Evolutionary conservation across 2,888 invertebrate species (phyloP), one percentile per base, ranked within the genome.

Genomic region (Rhamphomyia laevipes): DNA sequence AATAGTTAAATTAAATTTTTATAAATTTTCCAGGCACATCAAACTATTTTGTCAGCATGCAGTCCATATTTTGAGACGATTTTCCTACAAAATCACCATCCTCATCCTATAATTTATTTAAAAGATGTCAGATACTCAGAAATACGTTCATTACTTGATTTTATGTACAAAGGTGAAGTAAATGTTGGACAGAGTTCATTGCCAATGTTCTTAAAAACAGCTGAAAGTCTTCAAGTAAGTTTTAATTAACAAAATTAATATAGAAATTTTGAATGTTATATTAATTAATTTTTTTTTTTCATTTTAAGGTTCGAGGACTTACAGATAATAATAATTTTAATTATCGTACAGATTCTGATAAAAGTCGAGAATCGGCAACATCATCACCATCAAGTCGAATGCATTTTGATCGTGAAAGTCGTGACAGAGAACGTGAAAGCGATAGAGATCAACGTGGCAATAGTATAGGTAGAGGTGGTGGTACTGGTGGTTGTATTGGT

Each of bases 31-130:
- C 74, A 84, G 80, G 92, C 92, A 66, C 92, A 92, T 75, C 90
- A 91, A 75, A 89, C 89, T 60, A 89, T 92, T 73, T 77, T 92
- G 61, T 91, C 91, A 55, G 92, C 91, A 62, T 92, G 91, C 74
- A 91, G 91, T 75, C 90, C 91, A 57, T 92, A 91, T 76, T 92
- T 92, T 73, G 90, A 92, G 77, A 87, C 78, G 70, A 84, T 91
- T 75, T 88, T 90, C 74, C 78, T 88, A 65, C 86, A 87, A 74
- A 90, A 89, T 71, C 78, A 77, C 60, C 89, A 90, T 75, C 89
- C 89, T 64, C 90, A 90, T 74, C 90, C 89, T 53, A 90, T 91
- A 68, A 89, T 91, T 74, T 89, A 89, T 73, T 80, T 91, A 67
- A 89, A 88, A 80, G 90, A 90, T 82, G 89, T 91, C 68, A 81